Base-by-base conservation (phyloP, 2,888 invertebrate species). In the Eueremaeus valkanovi region DNA sequence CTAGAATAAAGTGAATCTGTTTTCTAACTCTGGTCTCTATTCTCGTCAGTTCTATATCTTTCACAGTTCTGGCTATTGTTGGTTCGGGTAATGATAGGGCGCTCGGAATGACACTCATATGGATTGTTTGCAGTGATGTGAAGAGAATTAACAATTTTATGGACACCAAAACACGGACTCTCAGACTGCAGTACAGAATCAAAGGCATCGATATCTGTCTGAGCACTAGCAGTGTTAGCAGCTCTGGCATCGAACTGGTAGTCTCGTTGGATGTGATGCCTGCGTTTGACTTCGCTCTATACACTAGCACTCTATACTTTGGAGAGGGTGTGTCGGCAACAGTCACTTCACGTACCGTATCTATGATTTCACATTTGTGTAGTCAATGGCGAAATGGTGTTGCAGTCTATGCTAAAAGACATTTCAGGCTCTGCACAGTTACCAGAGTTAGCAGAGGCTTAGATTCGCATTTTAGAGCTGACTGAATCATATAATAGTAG, bases 101-200 rank as follows among this genome's bases (percentile, higher is more conserved):
- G 70, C 70, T 45, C 24, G 27, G 45, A 70, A 45, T 70, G 70
- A 70, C 70, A 70, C 70, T 70, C 70, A 70, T 70, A 70, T 70
- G 70, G 70, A 70, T 70, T 70, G 70, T 70, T 70, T 70, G 70
- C 70, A 70, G 11, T 29, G 70, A 70, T 70, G 70, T 29, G 29
- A 27, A 70, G 70, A 70, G 70, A 70, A 70, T 70, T 70, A 70
- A 42, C 70, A 70, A 70, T 70, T 70, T 70, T 70, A 70, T 70
- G 70, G 70, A 2, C 70, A 70, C 70, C 70, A 70, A 70, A 27
- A 70, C 70, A 70, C 24, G 70, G 70, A 45, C 66, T 66, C 5
- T 36, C 36, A 36, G 33, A 36, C 42, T 42, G 24, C 40, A 21
- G 18, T 24, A 31, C 27, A n/a, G 6, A n/a, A 33, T 70, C 42